Conservation (phyloP, 2,888 invertebrate genomes). For the Melanophora roralis region DNA sequence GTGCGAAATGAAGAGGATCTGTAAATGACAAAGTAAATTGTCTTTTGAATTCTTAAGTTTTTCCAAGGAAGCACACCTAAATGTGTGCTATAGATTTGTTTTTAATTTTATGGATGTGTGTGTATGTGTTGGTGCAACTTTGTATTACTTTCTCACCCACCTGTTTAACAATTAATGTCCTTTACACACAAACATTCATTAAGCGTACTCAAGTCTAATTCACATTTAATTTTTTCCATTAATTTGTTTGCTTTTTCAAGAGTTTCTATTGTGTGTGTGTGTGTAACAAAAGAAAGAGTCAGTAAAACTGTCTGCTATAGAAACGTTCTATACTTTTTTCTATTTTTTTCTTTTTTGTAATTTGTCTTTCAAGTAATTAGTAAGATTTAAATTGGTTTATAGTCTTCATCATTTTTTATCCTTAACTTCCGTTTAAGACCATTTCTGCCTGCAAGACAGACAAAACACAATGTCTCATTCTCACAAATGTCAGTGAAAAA, state of each 20-base stretch:
- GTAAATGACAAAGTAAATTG: constrained; percentile 57
- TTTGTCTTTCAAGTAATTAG: constrained; percentile 76
- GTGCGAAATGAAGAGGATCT: constrained; percentile 45
- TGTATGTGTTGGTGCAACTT: not conserved
- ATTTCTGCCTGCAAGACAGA: constrained; percentile 40
- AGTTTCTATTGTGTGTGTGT: constrained; percentile 2
- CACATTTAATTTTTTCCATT: constrained; percentile 53
- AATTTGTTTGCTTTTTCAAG: not conserved
- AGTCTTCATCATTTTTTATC: constrained; percentile 59
- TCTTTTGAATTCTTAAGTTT: constrained; percentile 21
- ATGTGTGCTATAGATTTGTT: constrained; percentile 35
- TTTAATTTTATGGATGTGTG: not conserved
- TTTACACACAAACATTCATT: constrained; percentile 14
- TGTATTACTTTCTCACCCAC: constrained; percentile 41
- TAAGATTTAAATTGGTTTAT: constrained; percentile 74
- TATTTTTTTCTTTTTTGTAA: constrained; percentile 64
- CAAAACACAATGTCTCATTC: constrained; percentile 26
- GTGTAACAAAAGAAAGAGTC: not conserved
- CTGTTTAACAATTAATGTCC: constrained; percentile 61
- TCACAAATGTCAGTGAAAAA: constrained; percentile 34
- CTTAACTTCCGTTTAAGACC: constrained; percentile 59
- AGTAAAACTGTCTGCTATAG: not conserved
- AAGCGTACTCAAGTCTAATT: constrained; percentile 42
- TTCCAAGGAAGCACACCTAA: not conserved
- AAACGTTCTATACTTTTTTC: not conserved